These are phyloP conservation scores for Sepioteuthis lessoniana DNA, from an alignment of 2,888 invertebrate species.

Conservation along the genomic window DNA sequence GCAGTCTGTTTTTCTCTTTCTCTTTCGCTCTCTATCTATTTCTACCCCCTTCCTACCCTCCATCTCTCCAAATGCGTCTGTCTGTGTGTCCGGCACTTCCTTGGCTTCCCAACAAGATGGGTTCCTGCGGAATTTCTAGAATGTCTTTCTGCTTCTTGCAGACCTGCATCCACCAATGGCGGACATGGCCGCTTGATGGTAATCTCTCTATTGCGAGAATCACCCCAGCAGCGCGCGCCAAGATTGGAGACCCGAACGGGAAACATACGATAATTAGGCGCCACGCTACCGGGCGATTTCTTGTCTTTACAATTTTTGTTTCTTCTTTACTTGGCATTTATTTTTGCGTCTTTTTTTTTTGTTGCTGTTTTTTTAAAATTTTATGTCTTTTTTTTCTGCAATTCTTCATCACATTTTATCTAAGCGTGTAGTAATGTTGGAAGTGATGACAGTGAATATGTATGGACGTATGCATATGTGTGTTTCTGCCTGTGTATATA, in stretches of 20 bases:
- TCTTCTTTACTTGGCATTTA: neutral
- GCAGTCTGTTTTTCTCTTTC: neutral
- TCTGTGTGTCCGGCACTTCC: neutral
- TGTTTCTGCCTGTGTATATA: no score
- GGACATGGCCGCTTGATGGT: conserved; percentile 4
- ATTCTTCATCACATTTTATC: neutral
- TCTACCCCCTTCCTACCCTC: neutral
- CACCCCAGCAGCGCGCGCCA: conserved; percentile 21
- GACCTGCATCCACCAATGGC: neutral
- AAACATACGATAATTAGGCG: conserved; percentile 21
- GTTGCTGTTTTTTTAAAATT: neutral
- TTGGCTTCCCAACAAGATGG: conserved; percentile 17
- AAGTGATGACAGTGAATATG: neutral
- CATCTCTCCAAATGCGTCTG: neutral
- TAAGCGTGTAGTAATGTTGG: conserved; percentile 1
- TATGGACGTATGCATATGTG: neutral
- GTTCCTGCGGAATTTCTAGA: neutral
- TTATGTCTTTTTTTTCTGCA: neutral
- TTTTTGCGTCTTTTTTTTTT: neutral
- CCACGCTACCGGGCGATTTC: neutral
- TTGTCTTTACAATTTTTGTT: conserved; percentile 4
- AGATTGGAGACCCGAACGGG: conserved; percentile 9
- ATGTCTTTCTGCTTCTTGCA: neutral
- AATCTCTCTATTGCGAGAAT: neutral
- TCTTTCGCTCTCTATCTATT: neutral